Base-by-base conservation (phyloP, 2,797 vertebrate genomes). In the Strix occidentalis region DNA sequence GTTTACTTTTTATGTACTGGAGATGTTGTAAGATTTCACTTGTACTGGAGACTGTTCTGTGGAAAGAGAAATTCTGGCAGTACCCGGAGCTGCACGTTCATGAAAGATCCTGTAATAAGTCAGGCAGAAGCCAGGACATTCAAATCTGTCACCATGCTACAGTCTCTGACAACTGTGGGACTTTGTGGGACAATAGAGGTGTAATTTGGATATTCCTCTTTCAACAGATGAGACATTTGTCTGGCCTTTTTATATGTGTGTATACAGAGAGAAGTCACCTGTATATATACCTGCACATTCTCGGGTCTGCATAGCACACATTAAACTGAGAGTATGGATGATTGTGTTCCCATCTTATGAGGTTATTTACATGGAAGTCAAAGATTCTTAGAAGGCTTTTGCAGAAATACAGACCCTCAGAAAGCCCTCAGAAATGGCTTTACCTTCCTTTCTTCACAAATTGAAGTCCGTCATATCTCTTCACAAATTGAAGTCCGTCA, bases 221-320 rank as follows among this genome's bases (percentile, higher is more conserved):
- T 43, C 37, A 14, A 85, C 46, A 82, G 16, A 81, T 3, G 18
- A 48, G 37, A 50, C 3, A 11, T 53, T 31, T 33, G n/a, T 71
- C 64, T 79, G 33, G 17, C 25, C 23, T 58, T 63, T 41, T 50
- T 28, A 1, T 41, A 2, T 10, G 9, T 15, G 65, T 41, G 33
- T 64, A 4, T n/a, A 16, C 1, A 26, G 35, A 45, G 53, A 68
- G 63, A 80, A 46, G 21, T 25, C 33, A 28, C 6, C 23, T 74
- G 7, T 5, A 2, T 28, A 5, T 23, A 25, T 13, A 7, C 12
- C 2, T 41, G 24, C 56, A 31, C 4, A 2, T 41, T 11, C 28
- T 68, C 8, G 10, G 51, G 5, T 53, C 53, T 46, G 2, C 5
- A 0, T 4, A 6, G 8, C 18, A 21, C 26, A 17, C 46, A 60